A percentile compares a stretch with the other conserved stretches of the same genome.
These are phyloP conservation scores for Muscicapa striata DNA, from an alignment of 2,797 vertebrate species.

Conservation along the genomic window DNA sequence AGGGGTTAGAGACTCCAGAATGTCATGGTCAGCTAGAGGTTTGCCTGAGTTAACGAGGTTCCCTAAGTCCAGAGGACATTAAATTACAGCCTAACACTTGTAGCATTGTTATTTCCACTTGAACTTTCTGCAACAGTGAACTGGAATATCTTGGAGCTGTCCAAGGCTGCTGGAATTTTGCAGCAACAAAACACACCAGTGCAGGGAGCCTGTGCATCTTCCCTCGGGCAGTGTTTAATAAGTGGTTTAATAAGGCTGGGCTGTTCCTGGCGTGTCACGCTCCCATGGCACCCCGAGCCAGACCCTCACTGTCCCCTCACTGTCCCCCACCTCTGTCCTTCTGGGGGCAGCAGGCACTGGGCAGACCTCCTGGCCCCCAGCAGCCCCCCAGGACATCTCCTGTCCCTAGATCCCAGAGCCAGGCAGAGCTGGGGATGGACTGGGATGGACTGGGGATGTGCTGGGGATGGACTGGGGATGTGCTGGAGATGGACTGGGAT, in stretches of 20 bases:
- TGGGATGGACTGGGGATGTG: too few species aligned
- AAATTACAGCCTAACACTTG: not conserved
- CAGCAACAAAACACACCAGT: not conserved
- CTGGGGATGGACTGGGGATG: accelerated
- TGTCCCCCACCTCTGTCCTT: not conserved
- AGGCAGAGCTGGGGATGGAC: not conserved
- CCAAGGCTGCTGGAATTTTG: not conserved
- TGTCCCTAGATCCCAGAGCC: not conserved
- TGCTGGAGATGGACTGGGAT: accelerated
- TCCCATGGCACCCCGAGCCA: accelerated
- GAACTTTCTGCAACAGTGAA: not conserved
- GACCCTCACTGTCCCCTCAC: too few species aligned
- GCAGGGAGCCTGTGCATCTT: not conserved
- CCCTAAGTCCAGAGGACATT: not conserved
- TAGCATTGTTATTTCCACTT: not conserved
- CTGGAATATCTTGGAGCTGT: not conserved
- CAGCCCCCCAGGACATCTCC: not conserved
- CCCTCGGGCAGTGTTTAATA: not conserved
- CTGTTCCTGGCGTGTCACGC: not conserved
- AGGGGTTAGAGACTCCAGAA: not conserved
- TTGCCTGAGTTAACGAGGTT: not conserved
- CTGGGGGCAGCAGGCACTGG: too few species aligned
- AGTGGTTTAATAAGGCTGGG: not conserved
- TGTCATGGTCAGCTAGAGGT: not conserved
- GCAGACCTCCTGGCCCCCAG: not conserved